Percentiles rank a stretch among this genome's conserved stretches.
Evolutionary conservation across 1,140 invertebrate species (phyloP).

Genomic region (Lasaia peninsularis): DNA sequence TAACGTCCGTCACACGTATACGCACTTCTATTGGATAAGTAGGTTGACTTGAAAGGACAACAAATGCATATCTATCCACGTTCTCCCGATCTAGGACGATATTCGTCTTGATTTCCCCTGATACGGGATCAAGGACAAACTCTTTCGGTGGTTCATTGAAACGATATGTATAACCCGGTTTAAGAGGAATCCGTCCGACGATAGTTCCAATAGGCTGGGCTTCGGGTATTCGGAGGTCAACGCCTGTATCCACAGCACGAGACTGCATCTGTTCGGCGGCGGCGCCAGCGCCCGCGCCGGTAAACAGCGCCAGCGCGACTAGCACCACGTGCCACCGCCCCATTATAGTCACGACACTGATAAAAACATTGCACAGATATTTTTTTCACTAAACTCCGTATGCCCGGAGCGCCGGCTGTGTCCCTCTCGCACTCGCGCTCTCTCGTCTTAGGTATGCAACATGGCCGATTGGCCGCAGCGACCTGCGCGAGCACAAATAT

Average conservation of each 20-base stretch:
- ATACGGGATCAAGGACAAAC: constrained; percentile 87
- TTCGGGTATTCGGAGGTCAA: constrained; percentile 90
- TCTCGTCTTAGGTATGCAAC: constrained; percentile 71
- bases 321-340: constrained; percentile 72
- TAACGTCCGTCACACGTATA: constrained; percentile 90
- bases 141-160: constrained; percentile 94
- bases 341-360: constrained; percentile 64
- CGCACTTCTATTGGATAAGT: constrained; percentile 95
- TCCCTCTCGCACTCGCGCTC: constrained; percentile 71
- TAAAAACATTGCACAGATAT: constrained; percentile 55
- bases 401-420: constrained; percentile 53
- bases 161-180: constrained; percentile 91
- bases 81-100: constrained; percentile 89
- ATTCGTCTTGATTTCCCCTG: constrained; percentile 90
- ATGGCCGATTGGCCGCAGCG: constrained; percentile 73
- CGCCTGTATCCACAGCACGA: constrained; percentile 89
- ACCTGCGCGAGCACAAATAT: constrained; percentile 72
- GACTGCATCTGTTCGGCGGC: constrained; percentile 87
- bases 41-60: constrained; percentile 93
- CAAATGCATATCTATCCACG: constrained; percentile 91
- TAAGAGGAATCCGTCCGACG: constrained; percentile 91
- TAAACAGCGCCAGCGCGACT: constrained; percentile 64
- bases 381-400: constrained; percentile 50
- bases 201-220: constrained; percentile 88
- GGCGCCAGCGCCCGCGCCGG: constrained; percentile 50